A percentile compares a stretch with the other conserved stretches of the same genome.
Evolutionary conservation across 2,113 vertebrate genomes (phyloP).

Genomic region (Lepus timidus): DNA sequence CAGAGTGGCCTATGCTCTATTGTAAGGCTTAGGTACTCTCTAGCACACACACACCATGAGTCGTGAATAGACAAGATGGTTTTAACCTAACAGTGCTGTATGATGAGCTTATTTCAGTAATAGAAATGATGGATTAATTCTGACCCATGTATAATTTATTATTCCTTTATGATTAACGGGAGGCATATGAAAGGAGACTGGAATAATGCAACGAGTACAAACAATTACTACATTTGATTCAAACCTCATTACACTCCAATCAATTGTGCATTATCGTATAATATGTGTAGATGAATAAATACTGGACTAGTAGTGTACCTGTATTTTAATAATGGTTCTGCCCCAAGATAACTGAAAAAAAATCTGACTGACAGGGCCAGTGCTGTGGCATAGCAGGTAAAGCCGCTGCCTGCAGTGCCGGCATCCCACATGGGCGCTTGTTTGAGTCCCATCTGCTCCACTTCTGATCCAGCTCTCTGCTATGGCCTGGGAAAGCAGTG

Average conservation of each 20-base stretch:
- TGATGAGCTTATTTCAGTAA: not conserved
- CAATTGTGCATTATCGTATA: not conserved
- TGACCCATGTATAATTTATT: conserved; percentile 7
- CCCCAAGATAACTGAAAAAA: not conserved
- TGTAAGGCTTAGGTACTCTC: not conserved
- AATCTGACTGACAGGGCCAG: not conserved
- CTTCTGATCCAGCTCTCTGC: too few species aligned
- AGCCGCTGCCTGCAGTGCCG: too few species aligned
- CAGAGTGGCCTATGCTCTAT: not conserved
- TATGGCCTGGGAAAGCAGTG: too few species aligned
- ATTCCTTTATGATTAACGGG: not conserved
- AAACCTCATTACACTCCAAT: not conserved
- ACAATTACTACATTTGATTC: not conserved
- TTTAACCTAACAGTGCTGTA: not conserved
- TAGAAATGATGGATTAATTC: conserved; percentile 22
- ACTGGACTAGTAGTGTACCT: not conserved
- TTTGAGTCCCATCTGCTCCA: too few species aligned
- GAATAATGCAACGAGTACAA: not conserved
- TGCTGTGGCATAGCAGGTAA: too few species aligned
- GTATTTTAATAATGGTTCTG: not conserved
- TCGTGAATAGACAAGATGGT: not conserved
- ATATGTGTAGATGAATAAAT: not conserved
- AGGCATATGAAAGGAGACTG: conserved; percentile 5
- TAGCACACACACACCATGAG: not conserved
- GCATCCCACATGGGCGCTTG: too few species aligned